phyloP scores from a whole-genome alignment of 2,797 vertebrate genomes.

The Chloroceryle amazona region DNA sequence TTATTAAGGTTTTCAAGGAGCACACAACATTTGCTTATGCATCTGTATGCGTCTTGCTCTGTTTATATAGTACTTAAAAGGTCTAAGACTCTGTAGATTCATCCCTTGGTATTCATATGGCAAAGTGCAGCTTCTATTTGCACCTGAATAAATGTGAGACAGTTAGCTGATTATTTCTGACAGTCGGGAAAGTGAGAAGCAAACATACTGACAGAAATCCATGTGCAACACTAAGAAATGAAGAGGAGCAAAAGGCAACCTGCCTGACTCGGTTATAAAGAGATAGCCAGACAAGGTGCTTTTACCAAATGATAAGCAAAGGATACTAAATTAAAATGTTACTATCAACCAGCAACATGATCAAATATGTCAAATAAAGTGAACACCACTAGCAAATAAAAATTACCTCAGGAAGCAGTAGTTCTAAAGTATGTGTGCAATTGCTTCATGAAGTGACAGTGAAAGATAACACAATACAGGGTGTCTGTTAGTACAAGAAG shows the following conservation, averaged over 20 bases:
- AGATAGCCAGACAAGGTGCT: not conserved
- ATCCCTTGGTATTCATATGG: conserved; percentile 45
- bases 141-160: conserved; percentile 59
- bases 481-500: not conserved
- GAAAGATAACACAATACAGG: not conserved
- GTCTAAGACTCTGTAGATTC: not conserved
- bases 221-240: not conserved
- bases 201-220: conserved; percentile 69
- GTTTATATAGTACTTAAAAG: conserved; percentile 26
- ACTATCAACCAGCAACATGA: not conserved
- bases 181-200: conserved; percentile 56
- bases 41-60: not conserved
- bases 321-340: not conserved
- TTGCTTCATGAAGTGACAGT: not conserved
- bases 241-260: conserved; percentile 21
- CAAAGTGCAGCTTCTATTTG: conserved; percentile 56
- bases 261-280: conserved; percentile 4
- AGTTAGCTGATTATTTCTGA: conserved; percentile 73
- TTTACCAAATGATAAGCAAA: not conserved
- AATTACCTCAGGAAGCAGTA: not conserved
- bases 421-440: not conserved
- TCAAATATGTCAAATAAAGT: not conserved
- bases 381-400: not conserved
- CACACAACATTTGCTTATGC: not conserved
- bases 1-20: not conserved